Percentiles rank a stretch among this genome's conserved stretches.
Conservation (phyloP, 1,140 invertebrate genomes). For the Drosophila baimaii region DNA sequence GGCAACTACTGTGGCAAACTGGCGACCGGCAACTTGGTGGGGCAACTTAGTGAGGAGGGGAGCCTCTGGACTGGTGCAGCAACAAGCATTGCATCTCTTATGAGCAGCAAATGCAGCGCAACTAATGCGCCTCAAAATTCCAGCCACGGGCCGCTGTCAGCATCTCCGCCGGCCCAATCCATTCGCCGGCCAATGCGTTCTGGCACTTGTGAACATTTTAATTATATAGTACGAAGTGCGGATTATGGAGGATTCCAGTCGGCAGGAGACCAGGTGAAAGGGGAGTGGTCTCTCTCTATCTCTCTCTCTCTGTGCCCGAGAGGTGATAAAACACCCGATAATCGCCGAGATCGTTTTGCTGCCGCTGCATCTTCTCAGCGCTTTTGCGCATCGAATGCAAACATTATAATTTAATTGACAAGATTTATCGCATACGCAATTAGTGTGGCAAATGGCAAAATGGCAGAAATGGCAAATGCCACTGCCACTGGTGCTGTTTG, state of each 20-base stretch:
- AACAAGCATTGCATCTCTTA: constrained; percentile 58
- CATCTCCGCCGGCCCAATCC: constrained; percentile 41
- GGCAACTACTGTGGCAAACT: constrained; percentile 53
- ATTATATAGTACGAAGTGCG: constrained; percentile 58
- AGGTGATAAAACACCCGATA: constrained; percentile 84
- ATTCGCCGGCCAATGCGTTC: constrained; percentile 60
- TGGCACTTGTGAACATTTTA: constrained; percentile 83
- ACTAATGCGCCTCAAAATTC: constrained; percentile 82
- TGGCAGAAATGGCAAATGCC: constrained; percentile 14
- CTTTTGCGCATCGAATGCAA: constrained; percentile 75
- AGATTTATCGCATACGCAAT: constrained; percentile 84
- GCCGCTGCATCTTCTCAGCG: constrained; percentile 73
- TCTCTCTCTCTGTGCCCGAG: too few relatives aligned
- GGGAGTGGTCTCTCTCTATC: constrained; percentile 13
- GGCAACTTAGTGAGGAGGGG: constrained; percentile 15
- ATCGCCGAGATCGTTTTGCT: constrained; percentile 81
- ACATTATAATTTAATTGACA: constrained; percentile 84
- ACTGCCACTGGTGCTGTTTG: constrained; percentile 19
- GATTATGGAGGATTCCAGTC: constrained; percentile 17
- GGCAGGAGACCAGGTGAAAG: constrained; percentile 5
- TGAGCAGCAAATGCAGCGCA: constrained; percentile 82
- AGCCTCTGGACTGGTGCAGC: constrained; percentile 54
- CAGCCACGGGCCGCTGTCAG: constrained; percentile 63
- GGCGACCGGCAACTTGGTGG: constrained; percentile 46
- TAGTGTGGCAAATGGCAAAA: constrained; percentile 76